Evolutionary conservation across 2,797 vertebrate species (phyloP).

Genomic region (Thaleichthys pacificus): DNA sequence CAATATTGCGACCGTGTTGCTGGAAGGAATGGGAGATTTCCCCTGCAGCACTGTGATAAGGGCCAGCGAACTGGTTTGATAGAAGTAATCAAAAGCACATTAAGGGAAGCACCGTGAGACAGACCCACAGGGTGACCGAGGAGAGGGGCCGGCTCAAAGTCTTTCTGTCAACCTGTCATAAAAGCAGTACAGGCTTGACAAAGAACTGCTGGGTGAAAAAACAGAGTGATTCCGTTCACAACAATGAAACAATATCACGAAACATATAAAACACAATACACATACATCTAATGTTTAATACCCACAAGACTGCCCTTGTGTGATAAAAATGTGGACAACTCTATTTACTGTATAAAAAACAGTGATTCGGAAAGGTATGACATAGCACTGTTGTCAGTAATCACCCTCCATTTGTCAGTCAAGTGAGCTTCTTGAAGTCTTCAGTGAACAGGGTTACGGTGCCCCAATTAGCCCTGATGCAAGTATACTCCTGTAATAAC

Average conservation of each 20-base stretch:
- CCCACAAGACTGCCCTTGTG: background rate
- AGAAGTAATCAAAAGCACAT: constrained; percentile 48
- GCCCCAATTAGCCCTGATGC: constrained; percentile 38
- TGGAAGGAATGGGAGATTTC: constrained; percentile 30
- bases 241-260: too few species aligned
- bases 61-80: constrained; percentile 13
- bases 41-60: constrained; percentile 4
- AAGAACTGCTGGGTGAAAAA: background rate
- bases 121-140: background rate
- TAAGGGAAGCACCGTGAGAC: constrained; percentile 39
- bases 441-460: constrained; percentile 38
- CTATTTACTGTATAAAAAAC: background rate
- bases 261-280: too few species aligned
- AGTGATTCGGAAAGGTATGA: background rate
- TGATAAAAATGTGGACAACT: background rate
- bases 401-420: background rate
- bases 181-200: background rate
- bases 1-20: constrained; percentile 28
- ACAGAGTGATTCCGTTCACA: background rate
- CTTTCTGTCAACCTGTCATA: background rate
- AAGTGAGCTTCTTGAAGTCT: background rate
- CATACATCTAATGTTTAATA: too few species aligned
- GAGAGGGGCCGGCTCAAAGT: background rate
- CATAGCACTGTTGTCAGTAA: background rate
- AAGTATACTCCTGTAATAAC: constrained; percentile 28